Percentiles rank a stretch among this genome's conserved stretches.
These are phyloP conservation scores for Andrena hattorfiana DNA, from an alignment of 2,888 invertebrate genomes.

Conservation along the genomic window DNA sequence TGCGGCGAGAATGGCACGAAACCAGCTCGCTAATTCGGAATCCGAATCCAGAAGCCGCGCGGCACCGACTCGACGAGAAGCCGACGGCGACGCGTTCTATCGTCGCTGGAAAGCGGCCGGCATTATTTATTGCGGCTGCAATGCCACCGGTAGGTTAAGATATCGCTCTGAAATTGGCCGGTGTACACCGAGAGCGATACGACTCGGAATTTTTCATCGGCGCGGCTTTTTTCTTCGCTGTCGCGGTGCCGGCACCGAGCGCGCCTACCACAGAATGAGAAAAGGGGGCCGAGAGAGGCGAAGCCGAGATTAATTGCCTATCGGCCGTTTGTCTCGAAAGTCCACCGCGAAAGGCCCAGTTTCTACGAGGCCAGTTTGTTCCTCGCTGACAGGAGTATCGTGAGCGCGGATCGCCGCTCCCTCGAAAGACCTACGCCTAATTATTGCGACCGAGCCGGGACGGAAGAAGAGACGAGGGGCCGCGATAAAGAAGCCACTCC, in stretches of 20 bases:
- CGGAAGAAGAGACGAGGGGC: conserved; percentile 29
- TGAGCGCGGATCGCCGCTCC: conserved; percentile 66
- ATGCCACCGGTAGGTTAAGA: conserved; percentile 65
- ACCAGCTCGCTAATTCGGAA: background rate
- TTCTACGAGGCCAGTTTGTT: conserved; percentile 67
- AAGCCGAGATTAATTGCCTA: conserved; percentile 73
- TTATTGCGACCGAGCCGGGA: conserved; percentile 58
- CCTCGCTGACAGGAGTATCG: conserved; percentile 69
- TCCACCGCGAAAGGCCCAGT: conserved; percentile 65
- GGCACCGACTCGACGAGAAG: background rate
- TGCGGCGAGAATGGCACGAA: background rate
- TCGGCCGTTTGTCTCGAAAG: conserved; percentile 73
- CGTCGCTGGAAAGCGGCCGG: conserved; percentile 29
- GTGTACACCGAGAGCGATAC: conserved; percentile 61
- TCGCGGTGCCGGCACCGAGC: conserved; percentile 10
- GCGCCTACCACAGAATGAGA: conserved; percentile 22
- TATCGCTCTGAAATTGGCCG: conserved; percentile 72
- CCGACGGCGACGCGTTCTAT: conserved; percentile 33
- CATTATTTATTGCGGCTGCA: conserved; percentile 67
- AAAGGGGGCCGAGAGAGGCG: conserved; percentile 33
- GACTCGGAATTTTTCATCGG: conserved; percentile 62
- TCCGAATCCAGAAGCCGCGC: conserved; percentile 25
- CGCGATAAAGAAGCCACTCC: conserved; percentile 54
- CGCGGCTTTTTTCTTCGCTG: conserved; percentile 54
- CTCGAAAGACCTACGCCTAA: conserved; percentile 69